Evolutionary conservation across 2,113 vertebrate genomes (phyloP).

Genomic region (Ptyas mucosa): DNA sequence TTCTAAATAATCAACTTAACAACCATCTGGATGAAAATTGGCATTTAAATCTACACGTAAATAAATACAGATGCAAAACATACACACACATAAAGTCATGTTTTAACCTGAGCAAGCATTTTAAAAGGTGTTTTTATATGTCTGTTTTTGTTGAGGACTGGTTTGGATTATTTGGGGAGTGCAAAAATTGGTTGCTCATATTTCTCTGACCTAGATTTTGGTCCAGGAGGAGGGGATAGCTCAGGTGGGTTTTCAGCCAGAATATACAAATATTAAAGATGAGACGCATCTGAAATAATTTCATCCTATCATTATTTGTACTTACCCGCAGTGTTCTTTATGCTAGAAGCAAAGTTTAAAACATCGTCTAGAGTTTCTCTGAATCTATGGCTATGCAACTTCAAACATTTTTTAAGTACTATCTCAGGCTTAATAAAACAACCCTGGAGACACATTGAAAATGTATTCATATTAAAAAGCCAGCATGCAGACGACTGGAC

Average conservation of each 20-base stretch:
- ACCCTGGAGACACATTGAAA: constrained; percentile 32
- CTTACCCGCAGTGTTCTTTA: background rate
- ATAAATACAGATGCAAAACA: background rate
- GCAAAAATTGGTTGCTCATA: background rate
- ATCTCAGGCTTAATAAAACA: constrained; percentile 30
- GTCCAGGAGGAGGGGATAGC: background rate
- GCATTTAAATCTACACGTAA: background rate
- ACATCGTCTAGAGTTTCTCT: constrained; percentile 15
- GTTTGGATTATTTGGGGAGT: background rate
- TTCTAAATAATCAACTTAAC: background rate
- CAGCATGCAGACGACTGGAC: constrained; percentile 16
- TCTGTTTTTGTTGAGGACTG: background rate
- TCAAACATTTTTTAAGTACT: constrained; percentile 28
- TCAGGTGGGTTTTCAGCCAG: background rate
- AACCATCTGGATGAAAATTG: background rate
- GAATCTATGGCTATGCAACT: constrained; percentile 12
- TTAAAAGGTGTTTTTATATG: background rate
- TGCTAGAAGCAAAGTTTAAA: constrained; percentile 25
- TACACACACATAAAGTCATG: background rate
- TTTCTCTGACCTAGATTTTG: background rate
- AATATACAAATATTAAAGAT: background rate
- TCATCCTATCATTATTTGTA: background rate
- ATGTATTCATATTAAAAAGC: constrained; percentile 13
- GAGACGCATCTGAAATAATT: background rate
- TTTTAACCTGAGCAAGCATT: background rate